Evolutionary conservation across 2,888 invertebrate genomes (phyloP).

Genomic region (Caenorhabditis sp.): DNA sequence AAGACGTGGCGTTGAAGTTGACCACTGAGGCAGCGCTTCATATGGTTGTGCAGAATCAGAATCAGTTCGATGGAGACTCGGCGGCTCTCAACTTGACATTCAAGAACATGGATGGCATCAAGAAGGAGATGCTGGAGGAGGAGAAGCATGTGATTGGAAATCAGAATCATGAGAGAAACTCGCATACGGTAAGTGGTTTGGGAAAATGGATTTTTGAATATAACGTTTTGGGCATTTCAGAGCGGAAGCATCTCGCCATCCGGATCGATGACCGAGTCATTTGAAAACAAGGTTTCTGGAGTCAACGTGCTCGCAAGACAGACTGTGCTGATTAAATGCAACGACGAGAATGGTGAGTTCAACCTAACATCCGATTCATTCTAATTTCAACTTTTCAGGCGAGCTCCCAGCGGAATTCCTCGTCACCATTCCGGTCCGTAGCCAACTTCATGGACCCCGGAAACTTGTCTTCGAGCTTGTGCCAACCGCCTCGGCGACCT

Average conservation of each 20-base stretch:
- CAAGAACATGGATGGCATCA: conserved; percentile 46
- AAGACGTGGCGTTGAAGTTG: conserved; percentile 75
- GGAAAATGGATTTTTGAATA: neutral
- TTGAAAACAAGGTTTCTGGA: conserved; percentile 63
- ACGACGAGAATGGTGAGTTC: conserved; percentile 60
- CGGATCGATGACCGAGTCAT: conserved; percentile 76
- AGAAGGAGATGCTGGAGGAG: conserved; percentile 61
- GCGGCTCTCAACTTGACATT: conserved; percentile 66
- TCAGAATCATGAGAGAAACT: conserved; percentile 74
- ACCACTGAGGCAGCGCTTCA: conserved; percentile 76
- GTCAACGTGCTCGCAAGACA: conserved; percentile 74
- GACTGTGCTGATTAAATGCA: conserved; percentile 73
- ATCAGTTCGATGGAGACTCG: conserved; percentile 51
- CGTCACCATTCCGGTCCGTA: conserved; percentile 76
- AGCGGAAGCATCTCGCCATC: conserved; percentile 80
- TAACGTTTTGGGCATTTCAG: conserved; percentile 68
- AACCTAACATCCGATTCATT: neutral
- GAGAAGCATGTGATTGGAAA: conserved; percentile 66
- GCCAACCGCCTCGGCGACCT: conserved; percentile 56
- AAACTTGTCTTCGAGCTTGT: conserved; percentile 77
- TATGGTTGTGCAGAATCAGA: conserved; percentile 74
- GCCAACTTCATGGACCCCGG: conserved; percentile 66
- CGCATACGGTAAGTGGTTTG: conserved; percentile 76
- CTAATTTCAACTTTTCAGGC: conserved; percentile 53
- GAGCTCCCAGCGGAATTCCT: conserved; percentile 74